Conservation (phyloP, 2,797 vertebrate genomes). For the Gymnopithys bicolor region DNA sequence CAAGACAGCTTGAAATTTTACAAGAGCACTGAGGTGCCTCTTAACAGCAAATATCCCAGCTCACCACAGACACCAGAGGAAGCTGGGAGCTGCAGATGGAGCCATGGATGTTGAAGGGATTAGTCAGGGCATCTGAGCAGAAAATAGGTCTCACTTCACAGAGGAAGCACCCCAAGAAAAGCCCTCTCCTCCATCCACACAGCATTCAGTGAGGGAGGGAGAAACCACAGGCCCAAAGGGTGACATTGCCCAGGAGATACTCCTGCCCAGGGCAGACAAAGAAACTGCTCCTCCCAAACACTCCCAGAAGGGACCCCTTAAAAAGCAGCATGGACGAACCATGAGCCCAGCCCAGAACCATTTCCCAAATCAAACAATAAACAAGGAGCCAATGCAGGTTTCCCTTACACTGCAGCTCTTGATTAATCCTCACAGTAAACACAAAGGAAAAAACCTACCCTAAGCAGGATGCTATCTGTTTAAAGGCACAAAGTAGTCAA, state of each 20-base stretch:
- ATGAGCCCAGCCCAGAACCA: not conserved
- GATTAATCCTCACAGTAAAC: conserved; percentile 67
- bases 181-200: not conserved
- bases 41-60: not conserved
- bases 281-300: not conserved
- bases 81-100: not conserved
- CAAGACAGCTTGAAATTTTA: not conserved
- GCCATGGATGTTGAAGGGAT: rapidly evolving
- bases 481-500: not conserved
- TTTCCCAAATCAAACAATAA: conserved; percentile 64
- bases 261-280: not conserved
- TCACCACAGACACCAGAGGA: not conserved
- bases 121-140: not conserved
- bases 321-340: not conserved
- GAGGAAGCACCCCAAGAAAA: not conserved
- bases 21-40: not conserved
- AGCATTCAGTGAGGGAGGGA: not conserved
- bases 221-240: not conserved
- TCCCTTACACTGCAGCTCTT: conserved; percentile 53
- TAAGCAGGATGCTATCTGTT: conserved; percentile 32
- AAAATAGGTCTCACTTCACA: not conserved
- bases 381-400: conserved; percentile 29
- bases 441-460: conserved; percentile 43
- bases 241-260: not conserved
- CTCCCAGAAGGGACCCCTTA: not conserved